Conservation (phyloP, 2,888 invertebrate genomes). For the Nomada lathburiana region DNA sequence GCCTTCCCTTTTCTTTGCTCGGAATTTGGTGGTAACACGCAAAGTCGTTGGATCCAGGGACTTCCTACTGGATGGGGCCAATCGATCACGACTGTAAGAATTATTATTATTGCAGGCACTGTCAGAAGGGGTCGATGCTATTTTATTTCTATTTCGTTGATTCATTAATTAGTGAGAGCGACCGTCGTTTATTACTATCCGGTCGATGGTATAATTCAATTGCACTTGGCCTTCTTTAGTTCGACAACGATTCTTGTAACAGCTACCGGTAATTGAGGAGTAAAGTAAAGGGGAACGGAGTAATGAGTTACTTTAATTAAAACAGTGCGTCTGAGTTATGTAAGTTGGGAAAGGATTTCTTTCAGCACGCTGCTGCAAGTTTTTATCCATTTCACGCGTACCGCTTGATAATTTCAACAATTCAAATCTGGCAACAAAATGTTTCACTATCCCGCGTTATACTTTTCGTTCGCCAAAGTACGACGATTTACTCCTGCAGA, state of each 20-base stretch:
- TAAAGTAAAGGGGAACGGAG: not conserved
- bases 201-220: conserved; percentile 1
- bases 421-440: not conserved
- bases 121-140: too few species aligned
- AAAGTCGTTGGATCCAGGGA: too few species aligned
- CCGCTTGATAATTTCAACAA: not conserved
- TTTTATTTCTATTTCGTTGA: not conserved
- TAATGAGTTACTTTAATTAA: conserved; percentile 38
- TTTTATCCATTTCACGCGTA: not conserved
- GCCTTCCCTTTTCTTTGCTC: too few species aligned
- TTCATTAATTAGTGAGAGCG: not conserved
- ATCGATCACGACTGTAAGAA: too few species aligned
- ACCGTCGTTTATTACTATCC: not conserved
- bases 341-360: not conserved
- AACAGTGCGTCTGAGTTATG: not conserved
- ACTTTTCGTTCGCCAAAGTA: too few species aligned
- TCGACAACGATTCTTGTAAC: not conserved
- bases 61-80: too few species aligned
- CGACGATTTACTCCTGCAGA: too few species aligned
- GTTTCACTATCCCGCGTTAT: not conserved
- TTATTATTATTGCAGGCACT: too few species aligned
- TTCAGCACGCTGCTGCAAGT: not conserved
- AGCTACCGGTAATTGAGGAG: not conserved
- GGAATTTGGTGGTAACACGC: too few species aligned
- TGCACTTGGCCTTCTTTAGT: not conserved